Base-by-base conservation (phyloP, 2,888 invertebrate genomes). In the Xestia ashworthii region DNA sequence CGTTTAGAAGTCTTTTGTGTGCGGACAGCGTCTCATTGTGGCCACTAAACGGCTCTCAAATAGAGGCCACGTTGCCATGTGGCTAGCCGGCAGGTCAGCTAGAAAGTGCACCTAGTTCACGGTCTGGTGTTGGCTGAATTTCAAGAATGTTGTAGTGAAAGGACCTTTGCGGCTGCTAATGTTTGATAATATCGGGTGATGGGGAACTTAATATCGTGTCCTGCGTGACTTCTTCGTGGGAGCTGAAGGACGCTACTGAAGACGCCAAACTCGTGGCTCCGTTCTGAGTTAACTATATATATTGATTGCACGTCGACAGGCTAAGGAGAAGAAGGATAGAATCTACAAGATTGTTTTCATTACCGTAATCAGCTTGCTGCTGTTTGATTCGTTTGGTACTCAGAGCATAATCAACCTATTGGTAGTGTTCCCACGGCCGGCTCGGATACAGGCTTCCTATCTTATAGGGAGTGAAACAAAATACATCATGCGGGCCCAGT, bases 1-100 rank as follows among this genome's bases (percentile, higher is more conserved):
- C 53, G 87, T 85, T 85, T 80, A n/a, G 22, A 12, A 50, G 75
- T 60, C 77, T 84, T 86, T 87, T 85, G 84, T 87, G 87, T 73
- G 84, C 76, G 44, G 70, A 72, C 67, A 71, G 12, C 19, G 76
- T 72, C 44, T 71, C 87, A 64, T 84, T 87, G 84, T 83, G 55
- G 38, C 16, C 22, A 50, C n/a, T 76, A 70, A 76, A 73, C 50
- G n/a, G 53, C n/a, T 80, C 65, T 77, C 77, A 46, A 77, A 85
- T 85, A 68, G 77, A 65, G 70, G 74, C 53, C 70, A 44, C 53
- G 65, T 72, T 55, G 70, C 48, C 68, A 53, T 64, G 71, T 76
- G 60, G 55, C 44, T 74, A 25, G 71, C 50, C 68, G 60, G 22
- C 74, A 72, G 70, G 80, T 85, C 70, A 73, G 60, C 76, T 75